Evolutionary conservation across 35 echinoderm and acorn worm genomes (phyloP), one percentile per base, ranked within the genome.

Genomic region (Heliocidaris tuberculata): DNA sequence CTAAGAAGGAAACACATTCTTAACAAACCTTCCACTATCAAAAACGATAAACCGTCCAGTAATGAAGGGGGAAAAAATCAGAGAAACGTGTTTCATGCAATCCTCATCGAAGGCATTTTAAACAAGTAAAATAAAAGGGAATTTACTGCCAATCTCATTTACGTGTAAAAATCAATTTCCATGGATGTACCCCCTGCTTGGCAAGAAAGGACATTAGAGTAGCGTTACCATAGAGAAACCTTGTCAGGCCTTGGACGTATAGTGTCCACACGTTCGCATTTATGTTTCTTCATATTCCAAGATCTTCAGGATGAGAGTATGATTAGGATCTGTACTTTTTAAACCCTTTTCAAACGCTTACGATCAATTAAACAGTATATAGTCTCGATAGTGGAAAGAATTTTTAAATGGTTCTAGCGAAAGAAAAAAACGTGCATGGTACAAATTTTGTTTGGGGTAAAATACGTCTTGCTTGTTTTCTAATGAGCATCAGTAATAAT

Each of bases 131-230:
- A 19, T 24, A 70, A 70, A 70, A 70, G 24, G 60, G 24, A 70
- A 16, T 70, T 78, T 78, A 5, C 65, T 78, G 65, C 19, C 65
- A 78, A n/a, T 24, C 65, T 78, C 65, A 8, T 27, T 78, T 78
- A n/a, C 65, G 4, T 78, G 21, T 78, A 78, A 78, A 78, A 78
- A 21, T n/a, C 21, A 78, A 78, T 78, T 78, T 78, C 65, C 21
- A 78, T n/a, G 65, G 65, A 27, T 78, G 65, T 78, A 78, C 65
- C 65, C 65, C 65, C 65, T 78, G 65, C 65, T n/a, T 78, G 65
- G 65, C 65, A 6, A 78, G 6, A 78, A 78, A 78, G 65, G 65
- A 78, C 65, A n/a, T n/a, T 78, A 7, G 65, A 78, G 65, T n/a
- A 27, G 21, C 27, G 65, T 78, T 78, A 24, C 65, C 65, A 78